These are phyloP conservation scores for Uloborus diversus DNA, from an alignment of 1,140 invertebrate species.

Conservation along the genomic window DNA sequence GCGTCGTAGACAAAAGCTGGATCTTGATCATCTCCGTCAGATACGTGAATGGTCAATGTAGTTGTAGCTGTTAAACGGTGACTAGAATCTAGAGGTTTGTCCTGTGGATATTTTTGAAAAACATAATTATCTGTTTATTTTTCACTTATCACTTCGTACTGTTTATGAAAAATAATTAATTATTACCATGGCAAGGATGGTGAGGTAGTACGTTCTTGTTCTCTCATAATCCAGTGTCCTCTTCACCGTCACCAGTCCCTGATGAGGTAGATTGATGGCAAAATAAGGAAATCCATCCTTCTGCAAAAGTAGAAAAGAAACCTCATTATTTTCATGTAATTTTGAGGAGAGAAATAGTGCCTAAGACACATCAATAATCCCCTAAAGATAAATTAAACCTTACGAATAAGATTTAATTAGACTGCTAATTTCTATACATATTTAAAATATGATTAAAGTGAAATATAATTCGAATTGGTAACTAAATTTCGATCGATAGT, in stretches of 20 bases:
- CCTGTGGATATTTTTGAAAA: conserved; percentile 16
- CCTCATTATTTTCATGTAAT: too few relatives aligned
- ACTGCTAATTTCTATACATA: too few relatives aligned
- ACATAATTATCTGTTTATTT: neutral
- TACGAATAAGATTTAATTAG: too few relatives aligned
- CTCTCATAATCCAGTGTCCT: conserved; percentile 58
- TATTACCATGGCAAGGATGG: conserved; percentile 56
- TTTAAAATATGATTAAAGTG: too few relatives aligned
- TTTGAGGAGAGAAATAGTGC: neutral
- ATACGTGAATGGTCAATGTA: conserved; percentile 83
- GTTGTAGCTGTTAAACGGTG: conserved; percentile 66
- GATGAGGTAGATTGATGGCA: conserved; percentile 70
- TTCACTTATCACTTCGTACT: too few relatives aligned
- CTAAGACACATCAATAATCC: too few relatives aligned
- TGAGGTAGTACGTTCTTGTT: conserved; percentile 50
- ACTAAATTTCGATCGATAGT: too few relatives aligned
- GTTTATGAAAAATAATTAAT: too few relatives aligned
- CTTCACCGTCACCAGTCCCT: conserved; percentile 59
- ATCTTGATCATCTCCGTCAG: conserved; percentile 72
- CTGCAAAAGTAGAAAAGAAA: neutral
- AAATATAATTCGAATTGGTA: too few relatives aligned
- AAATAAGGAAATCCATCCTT: conserved; percentile 82
- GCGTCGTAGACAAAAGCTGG: conserved; percentile 81
- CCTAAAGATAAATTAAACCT: too few relatives aligned
- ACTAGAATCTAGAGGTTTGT: conserved; percentile 51